These are phyloP conservation scores for Metallyticus violacea DNA, from an alignment of 2,888 invertebrate genomes.

Conservation along the genomic window DNA sequence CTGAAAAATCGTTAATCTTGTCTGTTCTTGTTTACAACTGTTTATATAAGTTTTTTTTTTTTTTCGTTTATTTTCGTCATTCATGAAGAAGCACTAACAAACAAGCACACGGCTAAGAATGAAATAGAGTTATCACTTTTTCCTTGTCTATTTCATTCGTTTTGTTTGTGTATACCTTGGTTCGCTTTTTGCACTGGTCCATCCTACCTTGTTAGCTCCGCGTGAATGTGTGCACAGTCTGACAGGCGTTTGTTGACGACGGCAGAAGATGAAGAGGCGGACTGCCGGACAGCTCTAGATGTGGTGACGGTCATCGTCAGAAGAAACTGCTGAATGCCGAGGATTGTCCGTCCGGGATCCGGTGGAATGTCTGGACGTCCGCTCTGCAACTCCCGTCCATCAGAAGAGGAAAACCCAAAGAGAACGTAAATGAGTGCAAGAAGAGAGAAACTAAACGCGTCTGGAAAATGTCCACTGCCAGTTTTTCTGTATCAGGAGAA, in stretches of 20 bases:
- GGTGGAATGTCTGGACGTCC: background rate
- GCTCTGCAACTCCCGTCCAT: too few relatives aligned
- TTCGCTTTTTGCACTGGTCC: constrained; percentile 21
- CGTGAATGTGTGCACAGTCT: background rate
- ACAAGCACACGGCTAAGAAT: constrained; percentile 24
- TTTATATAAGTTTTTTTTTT: background rate
- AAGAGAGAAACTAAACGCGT: background rate
- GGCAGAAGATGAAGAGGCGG: background rate
- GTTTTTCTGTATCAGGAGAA: background rate
- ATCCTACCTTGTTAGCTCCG: constrained; percentile 22
- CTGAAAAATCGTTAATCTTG: constrained; percentile 22
- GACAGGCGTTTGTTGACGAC: background rate
- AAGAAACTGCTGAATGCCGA: background rate
- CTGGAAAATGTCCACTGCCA: background rate
- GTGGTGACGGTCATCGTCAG: background rate
- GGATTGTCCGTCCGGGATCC: background rate
- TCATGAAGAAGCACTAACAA: constrained; percentile 23
- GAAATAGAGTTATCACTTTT: constrained; percentile 19
- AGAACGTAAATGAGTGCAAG: too few relatives aligned
- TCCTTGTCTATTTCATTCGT: constrained; percentile 11
- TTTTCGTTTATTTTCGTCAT: background rate
- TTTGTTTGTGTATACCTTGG: constrained; percentile 7
- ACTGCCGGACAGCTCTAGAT: too few relatives aligned
- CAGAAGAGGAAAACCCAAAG: background rate
- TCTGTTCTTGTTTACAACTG: constrained; percentile 5